Conservation (phyloP, 2,888 invertebrate genomes). For the Merodon equestris region DNA sequence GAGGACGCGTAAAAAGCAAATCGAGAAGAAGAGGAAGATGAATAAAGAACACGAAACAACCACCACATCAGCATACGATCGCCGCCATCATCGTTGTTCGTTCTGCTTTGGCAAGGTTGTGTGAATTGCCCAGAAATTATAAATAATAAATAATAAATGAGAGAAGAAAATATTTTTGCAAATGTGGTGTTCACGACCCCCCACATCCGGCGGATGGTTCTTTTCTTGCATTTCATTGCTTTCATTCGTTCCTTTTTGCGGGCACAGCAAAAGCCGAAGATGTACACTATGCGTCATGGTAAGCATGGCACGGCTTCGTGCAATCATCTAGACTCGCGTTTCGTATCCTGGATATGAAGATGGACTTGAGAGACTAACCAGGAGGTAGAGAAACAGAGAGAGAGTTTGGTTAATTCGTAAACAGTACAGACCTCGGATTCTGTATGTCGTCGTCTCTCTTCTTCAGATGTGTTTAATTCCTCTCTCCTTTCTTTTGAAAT, state of each 20-base stretch:
- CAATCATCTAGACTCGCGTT: neutral
- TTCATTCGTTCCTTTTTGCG: slow-evolving; percentile 14
- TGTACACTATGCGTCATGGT: slow-evolving; percentile 53
- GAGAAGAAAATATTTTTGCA: slow-evolving; percentile 51
- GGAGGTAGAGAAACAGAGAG: no score
- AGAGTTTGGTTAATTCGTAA: no score
- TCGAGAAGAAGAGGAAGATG: no score
- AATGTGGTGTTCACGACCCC: slow-evolving; percentile 69
- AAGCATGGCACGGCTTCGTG: slow-evolving; percentile 2
- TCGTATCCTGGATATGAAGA: no score
- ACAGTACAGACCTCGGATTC: no score
- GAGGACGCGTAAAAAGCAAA: neutral
- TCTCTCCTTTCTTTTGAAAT: no score
- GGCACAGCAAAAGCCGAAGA: slow-evolving; percentile 52
- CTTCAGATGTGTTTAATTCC: no score
- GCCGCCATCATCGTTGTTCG: slow-evolving; percentile 23
- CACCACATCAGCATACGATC: slow-evolving; percentile 30
- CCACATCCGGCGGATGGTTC: slow-evolving; percentile 67
- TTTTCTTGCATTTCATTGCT: slow-evolving; percentile 34
- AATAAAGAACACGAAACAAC: slow-evolving; percentile 16
- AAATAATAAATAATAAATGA: slow-evolving; percentile 49
- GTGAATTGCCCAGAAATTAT: slow-evolving; percentile 59
- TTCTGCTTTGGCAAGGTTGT: slow-evolving; percentile 35
- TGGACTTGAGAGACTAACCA: no score
- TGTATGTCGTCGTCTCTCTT: no score